Conservation (phyloP, 2,113 vertebrate species). For the Elephas maximus region DNA sequence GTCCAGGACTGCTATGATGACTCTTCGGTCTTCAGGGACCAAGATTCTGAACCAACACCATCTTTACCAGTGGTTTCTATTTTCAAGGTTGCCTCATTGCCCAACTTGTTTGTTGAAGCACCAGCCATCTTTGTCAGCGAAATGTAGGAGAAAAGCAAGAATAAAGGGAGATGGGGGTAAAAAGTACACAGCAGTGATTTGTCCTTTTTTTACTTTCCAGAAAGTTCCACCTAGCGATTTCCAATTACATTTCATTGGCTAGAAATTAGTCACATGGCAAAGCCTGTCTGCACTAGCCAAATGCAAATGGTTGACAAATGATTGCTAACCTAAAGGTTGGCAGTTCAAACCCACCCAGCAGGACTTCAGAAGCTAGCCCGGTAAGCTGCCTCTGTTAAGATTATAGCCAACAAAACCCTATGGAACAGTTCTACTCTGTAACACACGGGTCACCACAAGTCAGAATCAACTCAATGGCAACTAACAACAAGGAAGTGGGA, state of each 20-base stretch:
- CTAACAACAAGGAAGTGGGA: not conserved
- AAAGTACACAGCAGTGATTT: not conserved
- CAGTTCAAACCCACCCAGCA: not conserved
- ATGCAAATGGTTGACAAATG: not conserved
- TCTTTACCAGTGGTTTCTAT: not conserved
- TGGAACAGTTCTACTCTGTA: not conserved
- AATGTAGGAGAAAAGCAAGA: not conserved
- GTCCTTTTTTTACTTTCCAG: not conserved
- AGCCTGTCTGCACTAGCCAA: not conserved
- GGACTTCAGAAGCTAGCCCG: not conserved
- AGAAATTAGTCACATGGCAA: not conserved
- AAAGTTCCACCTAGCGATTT: not conserved
- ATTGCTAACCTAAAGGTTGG: not conserved
- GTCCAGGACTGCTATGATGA: not conserved
- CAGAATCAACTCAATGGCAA: not conserved
- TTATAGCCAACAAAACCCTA: not conserved
- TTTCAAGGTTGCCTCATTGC: not conserved
- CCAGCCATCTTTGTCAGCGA: not conserved
- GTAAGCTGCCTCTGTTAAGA: not conserved
- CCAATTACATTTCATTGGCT: not conserved
- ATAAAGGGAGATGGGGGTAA: accelerated
- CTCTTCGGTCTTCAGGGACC: not conserved
- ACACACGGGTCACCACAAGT: not conserved
- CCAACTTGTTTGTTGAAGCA: not conserved
- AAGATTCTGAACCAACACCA: not conserved